phyloP scores from a whole-genome alignment of 2,888 invertebrate species.

The Agriotes lineatus region DNA sequence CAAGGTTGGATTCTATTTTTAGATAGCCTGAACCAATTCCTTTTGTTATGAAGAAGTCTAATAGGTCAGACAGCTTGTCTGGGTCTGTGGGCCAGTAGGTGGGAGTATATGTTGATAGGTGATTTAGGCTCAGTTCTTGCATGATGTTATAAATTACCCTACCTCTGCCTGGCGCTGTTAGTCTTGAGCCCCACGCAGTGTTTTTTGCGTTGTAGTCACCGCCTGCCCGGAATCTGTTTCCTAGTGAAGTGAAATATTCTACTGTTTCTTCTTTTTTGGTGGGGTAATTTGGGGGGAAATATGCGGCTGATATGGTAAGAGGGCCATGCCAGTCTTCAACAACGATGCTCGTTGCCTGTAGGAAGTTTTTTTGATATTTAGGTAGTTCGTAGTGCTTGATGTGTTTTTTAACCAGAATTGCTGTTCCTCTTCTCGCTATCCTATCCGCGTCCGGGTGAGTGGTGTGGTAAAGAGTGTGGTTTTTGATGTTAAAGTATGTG shows the following conservation, averaged over 20 bases:
- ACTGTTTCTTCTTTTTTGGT: background rate
- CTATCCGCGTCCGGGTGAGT: too few relatives aligned
- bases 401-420: conserved; percentile 2
- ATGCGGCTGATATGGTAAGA: background rate
- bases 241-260: conserved; percentile 4
- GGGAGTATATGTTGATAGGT: too few relatives aligned
- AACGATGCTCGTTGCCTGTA: conserved; percentile 5
- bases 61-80: too few relatives aligned
- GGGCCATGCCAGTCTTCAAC: conserved; percentile 11
- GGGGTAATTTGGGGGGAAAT: background rate
- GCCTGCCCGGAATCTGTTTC: too few relatives aligned
- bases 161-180: background rate
- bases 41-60: too few relatives aligned
- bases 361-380: background rate
- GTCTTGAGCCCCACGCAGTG: too few relatives aligned
- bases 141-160: too few relatives aligned
- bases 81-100: too few relatives aligned
- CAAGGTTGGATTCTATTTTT: too few relatives aligned
- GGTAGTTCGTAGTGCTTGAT: conserved; percentile 11
- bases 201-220: too few relatives aligned
- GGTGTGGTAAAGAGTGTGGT: background rate
- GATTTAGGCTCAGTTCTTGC: background rate
- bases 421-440: too few relatives aligned
- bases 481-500: background rate
- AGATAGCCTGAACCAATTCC: too few relatives aligned